Conservation (phyloP, 2,797 vertebrate species). For the Pygocentrus nattereri region DNA sequence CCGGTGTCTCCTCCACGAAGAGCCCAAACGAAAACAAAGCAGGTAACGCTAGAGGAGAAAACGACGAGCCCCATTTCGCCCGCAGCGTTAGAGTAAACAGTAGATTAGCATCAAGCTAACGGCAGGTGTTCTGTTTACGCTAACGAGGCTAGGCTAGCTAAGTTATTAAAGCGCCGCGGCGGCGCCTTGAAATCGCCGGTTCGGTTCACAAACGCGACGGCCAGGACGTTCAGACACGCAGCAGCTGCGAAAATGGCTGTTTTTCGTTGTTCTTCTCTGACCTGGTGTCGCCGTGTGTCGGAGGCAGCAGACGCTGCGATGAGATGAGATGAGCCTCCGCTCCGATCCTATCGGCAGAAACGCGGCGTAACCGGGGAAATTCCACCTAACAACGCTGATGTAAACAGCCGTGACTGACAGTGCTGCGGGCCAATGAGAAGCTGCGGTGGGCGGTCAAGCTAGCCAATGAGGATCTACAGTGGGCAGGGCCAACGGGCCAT, state of each 20-base stretch:
- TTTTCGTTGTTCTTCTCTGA: not conserved
- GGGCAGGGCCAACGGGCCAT: not conserved
- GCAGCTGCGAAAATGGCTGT: not conserved
- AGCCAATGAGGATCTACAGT: conserved; percentile 62
- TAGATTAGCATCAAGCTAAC: conserved; percentile 55
- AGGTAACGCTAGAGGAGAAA: no score
- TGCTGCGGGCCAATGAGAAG: not conserved
- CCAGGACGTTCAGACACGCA: not conserved
- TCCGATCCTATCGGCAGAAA: conserved; percentile 61
- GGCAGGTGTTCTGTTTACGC: conserved; percentile 59
- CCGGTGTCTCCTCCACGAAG: no score
- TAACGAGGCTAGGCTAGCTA: not conserved
- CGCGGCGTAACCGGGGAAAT: conserved; percentile 85
- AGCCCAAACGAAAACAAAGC: no score
- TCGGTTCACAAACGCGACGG: no score
- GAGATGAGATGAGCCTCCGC: conserved; percentile 57
- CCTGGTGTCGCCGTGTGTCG: not conserved
- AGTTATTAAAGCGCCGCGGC: not conserved
- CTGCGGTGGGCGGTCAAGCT: not conserved
- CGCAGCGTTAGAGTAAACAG: not conserved
- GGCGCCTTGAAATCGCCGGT: no score
- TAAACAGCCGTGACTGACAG: conserved; percentile 79
- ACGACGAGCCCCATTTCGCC: no score
- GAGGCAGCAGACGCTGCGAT: no score
- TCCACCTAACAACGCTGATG: conserved; percentile 80